phyloP scores from a whole-genome alignment of 2,888 invertebrate species.

The Blastobasis lacticolella region DNA sequence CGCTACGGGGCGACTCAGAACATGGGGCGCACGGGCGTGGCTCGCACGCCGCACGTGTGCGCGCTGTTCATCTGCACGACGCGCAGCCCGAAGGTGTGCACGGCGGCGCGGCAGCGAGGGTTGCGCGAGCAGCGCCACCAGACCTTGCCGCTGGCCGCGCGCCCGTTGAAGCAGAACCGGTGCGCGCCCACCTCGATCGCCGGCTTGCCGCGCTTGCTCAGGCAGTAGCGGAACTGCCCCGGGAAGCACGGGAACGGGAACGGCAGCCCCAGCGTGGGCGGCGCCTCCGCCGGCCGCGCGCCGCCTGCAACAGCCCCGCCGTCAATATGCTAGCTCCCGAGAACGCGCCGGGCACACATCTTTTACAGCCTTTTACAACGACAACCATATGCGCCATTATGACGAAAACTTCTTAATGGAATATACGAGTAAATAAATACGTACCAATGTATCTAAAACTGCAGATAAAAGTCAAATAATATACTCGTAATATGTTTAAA shows the following conservation, averaged over 20 bases:
- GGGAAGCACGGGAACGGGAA: slow-evolving; percentile 67
- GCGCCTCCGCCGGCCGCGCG: slow-evolving; percentile 33
- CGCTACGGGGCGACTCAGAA: slow-evolving; percentile 48
- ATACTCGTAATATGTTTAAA: too few species aligned
- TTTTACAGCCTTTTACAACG: too few species aligned
- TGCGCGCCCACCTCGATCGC: slow-evolving; percentile 68
- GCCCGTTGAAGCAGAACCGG: slow-evolving; percentile 66
- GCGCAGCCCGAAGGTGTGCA: slow-evolving; percentile 63
- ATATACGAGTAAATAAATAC: too few species aligned
- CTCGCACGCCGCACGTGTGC: slow-evolving; percentile 65
- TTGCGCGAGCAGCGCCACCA: slow-evolving; percentile 70
- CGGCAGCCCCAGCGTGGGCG: slow-evolving; percentile 59
- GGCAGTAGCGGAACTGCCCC: slow-evolving; percentile 65
- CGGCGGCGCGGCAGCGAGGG: slow-evolving; percentile 65
- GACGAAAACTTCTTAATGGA: too few species aligned
- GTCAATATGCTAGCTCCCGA: too few species aligned
- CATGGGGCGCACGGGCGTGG: slow-evolving; percentile 64
- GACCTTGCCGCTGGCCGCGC: slow-evolving; percentile 66
- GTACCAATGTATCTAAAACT: too few species aligned
- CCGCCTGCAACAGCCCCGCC: slow-evolving; percentile 48
- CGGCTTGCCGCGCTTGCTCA: slow-evolving; percentile 66
- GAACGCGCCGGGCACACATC: too few species aligned
- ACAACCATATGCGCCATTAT: too few species aligned
- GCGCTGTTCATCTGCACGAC: slow-evolving; percentile 70
- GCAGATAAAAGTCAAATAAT: too few species aligned